These are phyloP conservation scores for Loriculus beryllinus DNA, from an alignment of 2,797 vertebrate genomes.

Conservation along the genomic window DNA sequence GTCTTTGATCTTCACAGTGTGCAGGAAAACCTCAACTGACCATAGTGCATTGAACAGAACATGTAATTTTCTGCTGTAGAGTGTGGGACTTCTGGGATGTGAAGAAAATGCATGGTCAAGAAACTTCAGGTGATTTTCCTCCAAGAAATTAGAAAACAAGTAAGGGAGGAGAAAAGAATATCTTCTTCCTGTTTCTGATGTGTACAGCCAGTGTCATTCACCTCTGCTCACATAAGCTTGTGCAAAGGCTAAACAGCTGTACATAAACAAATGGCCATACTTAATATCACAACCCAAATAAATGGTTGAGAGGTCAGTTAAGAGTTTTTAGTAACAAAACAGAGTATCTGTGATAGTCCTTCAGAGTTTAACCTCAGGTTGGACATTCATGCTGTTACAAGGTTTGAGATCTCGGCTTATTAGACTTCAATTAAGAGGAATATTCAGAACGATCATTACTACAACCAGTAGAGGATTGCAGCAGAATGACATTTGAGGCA, in stretches of 20 bases:
- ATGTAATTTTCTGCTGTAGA: not conserved
- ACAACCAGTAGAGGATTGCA: not conserved
- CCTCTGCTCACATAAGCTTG: not conserved
- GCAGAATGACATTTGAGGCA: not conserved
- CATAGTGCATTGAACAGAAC: not conserved
- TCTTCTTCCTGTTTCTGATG: not conserved
- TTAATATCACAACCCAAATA: not conserved
- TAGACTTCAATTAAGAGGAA: not conserved
- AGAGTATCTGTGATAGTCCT: not conserved
- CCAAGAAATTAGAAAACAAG: not conserved
- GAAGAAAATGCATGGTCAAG: not conserved
- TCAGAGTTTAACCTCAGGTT: not conserved
- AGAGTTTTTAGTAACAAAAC: not conserved
- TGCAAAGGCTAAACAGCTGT: not conserved
- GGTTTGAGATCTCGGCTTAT: not conserved
- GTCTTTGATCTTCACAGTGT: not conserved
- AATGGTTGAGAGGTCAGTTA: not conserved
- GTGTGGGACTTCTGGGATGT: not conserved
- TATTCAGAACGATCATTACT: not conserved
- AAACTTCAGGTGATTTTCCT: not conserved
- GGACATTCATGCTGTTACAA: not conserved
- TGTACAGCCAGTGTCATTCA: not conserved
- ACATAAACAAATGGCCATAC: not conserved
- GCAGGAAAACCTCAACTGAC: not conserved
- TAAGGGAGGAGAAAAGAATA: not conserved